Conservation (phyloP, 23 tunicate genomes). For the Trididemnum miniatum region DNA sequence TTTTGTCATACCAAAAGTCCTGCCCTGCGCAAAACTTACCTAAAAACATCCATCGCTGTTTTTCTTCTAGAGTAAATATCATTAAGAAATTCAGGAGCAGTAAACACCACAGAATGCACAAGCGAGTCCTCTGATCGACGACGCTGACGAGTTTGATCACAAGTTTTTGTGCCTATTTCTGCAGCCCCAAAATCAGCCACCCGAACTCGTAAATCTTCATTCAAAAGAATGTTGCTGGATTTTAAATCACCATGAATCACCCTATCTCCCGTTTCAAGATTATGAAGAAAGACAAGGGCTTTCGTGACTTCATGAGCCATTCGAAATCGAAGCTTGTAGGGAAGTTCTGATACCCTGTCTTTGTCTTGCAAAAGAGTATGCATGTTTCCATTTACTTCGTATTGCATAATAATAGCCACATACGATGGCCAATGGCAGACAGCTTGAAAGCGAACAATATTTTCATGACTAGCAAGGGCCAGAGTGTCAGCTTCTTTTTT, state of each 20-base stretch:
- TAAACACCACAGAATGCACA: conserved; percentile 29
- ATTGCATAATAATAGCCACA: conserved; percentile 16
- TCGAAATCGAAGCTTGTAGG: conserved; percentile 34
- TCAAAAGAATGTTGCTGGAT: conserved; percentile 34
- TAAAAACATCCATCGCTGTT: conserved; percentile 34
- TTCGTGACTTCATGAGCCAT: conserved; percentile 22
- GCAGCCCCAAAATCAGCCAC: conserved; percentile 58
- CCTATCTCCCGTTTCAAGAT: conserved; percentile 35
- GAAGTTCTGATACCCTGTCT: conserved; percentile 6
- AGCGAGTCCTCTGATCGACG: conserved; percentile 1
- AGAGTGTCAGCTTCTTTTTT: background rate
- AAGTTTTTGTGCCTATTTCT: conserved; percentile 27
- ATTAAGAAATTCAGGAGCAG: conserved; percentile 41
- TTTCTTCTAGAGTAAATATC: background rate
- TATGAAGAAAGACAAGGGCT: conserved; percentile 39
- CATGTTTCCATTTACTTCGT: background rate
- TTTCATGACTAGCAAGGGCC: conserved; percentile 18
- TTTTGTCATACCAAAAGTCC: too few species aligned
- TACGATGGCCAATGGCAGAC: conserved; percentile 3
- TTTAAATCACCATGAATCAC: conserved; percentile 55
- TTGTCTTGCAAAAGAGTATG: background rate
- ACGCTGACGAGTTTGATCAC: conserved; percentile 1
- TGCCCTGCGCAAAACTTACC: too few species aligned
- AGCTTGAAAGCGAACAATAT: conserved; percentile 27
- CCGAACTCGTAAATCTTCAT: conserved; percentile 35